Base-by-base conservation (phyloP, 2,888 invertebrate genomes). In the Chesias legatella region DNA sequence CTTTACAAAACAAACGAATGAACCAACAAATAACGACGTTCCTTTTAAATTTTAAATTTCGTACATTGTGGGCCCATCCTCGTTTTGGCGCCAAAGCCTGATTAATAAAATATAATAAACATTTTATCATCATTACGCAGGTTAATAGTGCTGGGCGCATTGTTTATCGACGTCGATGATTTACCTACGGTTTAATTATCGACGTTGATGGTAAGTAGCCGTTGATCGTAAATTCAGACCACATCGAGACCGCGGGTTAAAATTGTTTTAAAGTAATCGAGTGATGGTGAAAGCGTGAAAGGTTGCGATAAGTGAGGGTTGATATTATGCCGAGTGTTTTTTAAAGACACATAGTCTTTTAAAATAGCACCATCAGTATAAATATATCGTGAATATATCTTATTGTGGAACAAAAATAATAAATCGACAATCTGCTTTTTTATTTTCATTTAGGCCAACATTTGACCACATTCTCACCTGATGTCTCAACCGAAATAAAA, bases 171-270 rank as follows among this genome's bases (percentile, higher is more conserved):
- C 33, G 9, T 36, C 36, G 45, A 45, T 45, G 45, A 45, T 45
- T 45, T 45, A 45, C 45, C 45, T 40, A 36, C 43, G 40, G 33
- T 50, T 56, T 54, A 54, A 56, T 58, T 56, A 53, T 53, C 45
- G 43, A 41, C 22, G n/a, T 31, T 28, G 46, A 51, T 49, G 48
- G 45, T 40, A 56, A 58, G 56, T 53, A 54, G 52, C 54, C 53
- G 49, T 49, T 45, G 49, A 49, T 53, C 55, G 44, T 58, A 57
- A 53, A 56, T 56, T 39, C 33, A 38, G 39, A 45, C 45, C 45
- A 33, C 45, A 41, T 40, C 45, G 45, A 28, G 35, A 45, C 40
- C 36, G 33, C 45, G 36, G 35, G 23, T 33, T 45, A 36, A 33
- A 45, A 45, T 36, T 45, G 45, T 40, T 45, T 45, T 45, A 45